Conservation (phyloP, 2,888 invertebrate genomes). For the Pammene aurita region DNA sequence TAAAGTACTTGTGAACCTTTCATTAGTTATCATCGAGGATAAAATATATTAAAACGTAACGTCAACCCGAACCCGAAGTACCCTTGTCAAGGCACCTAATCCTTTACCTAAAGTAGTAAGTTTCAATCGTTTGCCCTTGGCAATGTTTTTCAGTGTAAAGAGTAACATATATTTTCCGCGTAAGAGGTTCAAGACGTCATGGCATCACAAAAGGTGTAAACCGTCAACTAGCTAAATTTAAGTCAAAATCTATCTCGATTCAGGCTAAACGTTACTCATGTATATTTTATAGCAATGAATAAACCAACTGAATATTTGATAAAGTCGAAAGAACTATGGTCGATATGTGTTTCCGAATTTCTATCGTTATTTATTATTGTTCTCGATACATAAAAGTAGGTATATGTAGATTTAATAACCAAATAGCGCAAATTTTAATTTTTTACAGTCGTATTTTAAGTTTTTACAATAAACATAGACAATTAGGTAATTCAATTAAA, state of each 20-base stretch:
- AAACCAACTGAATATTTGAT: slow-evolving; percentile 32
- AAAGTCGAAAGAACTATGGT: not conserved
- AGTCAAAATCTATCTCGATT: slow-evolving; percentile 40
- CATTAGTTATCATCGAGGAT: slow-evolving; percentile 17
- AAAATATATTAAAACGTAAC: slow-evolving; percentile 30
- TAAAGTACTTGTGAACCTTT: not conserved
- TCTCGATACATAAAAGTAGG: too few relatives aligned
- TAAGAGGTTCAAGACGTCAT: slow-evolving; percentile 9
- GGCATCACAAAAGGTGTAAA: slow-evolving; percentile 19
- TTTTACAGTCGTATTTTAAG: too few relatives aligned
- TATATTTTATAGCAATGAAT: slow-evolving; percentile 39
- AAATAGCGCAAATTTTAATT: too few relatives aligned
- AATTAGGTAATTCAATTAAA: too few relatives aligned
- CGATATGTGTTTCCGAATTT: too few relatives aligned
- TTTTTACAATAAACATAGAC: too few relatives aligned
- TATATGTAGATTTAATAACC: too few relatives aligned
- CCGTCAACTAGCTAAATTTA: slow-evolving; percentile 31
- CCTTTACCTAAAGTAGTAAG: slow-evolving; percentile 19
- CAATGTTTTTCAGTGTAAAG: slow-evolving; percentile 2
- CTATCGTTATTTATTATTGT: too few relatives aligned
- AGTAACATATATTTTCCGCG: slow-evolving; percentile 17
- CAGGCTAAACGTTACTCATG: slow-evolving; percentile 34
- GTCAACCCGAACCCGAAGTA: slow-evolving; percentile 12
- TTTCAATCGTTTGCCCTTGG: slow-evolving; percentile 8
- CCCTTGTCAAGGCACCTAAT: slow-evolving; percentile 24